These are phyloP conservation scores for Calameuta idolon DNA, from an alignment of 2,888 invertebrate species.

Conservation along the genomic window DNA sequence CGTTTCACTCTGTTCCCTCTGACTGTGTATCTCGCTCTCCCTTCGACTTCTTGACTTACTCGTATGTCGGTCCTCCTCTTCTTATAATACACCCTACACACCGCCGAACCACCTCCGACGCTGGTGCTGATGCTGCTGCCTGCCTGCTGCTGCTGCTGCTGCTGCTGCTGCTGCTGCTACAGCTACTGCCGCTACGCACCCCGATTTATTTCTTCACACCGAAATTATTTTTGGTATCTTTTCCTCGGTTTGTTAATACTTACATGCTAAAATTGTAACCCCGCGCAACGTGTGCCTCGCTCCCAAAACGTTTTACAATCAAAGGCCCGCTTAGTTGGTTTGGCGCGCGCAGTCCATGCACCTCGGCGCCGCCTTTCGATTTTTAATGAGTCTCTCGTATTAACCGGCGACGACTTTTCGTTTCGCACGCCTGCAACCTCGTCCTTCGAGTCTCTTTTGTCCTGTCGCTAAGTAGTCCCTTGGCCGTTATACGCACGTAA, in stretches of 20 bases:
- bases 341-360: slow-evolving; percentile 38
- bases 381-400: neutral
- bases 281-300: slow-evolving; percentile 30
- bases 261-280: slow-evolving; percentile 44
- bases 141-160: slow-evolving; percentile 1
- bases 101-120: slow-evolving; percentile 17
- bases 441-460: too few species aligned
- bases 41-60: slow-evolving; percentile 26
- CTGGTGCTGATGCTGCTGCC: slow-evolving; percentile 12
- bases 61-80: slow-evolving; percentile 20
- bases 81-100: slow-evolving; percentile 24
- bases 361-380: slow-evolving; percentile 25
- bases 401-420: too few species aligned
- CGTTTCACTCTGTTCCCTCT: slow-evolving; percentile 23
- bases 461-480: too few species aligned
- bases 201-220: slow-evolving; percentile 63
- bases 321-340: slow-evolving; percentile 44
- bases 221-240: slow-evolving; percentile 66
- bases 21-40: slow-evolving; percentile 19
- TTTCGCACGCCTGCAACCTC: too few species aligned
- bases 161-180: slow-evolving; percentile 18
- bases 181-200: slow-evolving; percentile 33
- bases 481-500: too few species aligned
- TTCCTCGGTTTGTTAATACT: slow-evolving; percentile 63
- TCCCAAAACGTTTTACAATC: slow-evolving; percentile 44